Base-by-base conservation (phyloP, 2,888 invertebrate genomes). In the Mesoligia furuncula region DNA sequence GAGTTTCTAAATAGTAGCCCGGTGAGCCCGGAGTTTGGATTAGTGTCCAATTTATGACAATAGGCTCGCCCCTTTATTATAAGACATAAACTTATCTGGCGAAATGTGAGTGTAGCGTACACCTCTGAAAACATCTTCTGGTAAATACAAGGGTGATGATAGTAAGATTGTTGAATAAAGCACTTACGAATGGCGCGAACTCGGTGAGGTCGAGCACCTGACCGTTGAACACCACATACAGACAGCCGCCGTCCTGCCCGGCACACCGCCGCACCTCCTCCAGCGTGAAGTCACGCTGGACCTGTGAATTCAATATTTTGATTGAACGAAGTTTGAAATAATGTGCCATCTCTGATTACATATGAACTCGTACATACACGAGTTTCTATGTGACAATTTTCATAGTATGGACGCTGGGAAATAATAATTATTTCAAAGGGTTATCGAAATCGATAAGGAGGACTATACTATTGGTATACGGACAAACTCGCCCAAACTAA, bases 181-280 rank as follows among this genome's bases (percentile, higher is more conserved):
- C 36, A 80, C 88, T 84, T 62, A 87, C 87, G n/a, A 59, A 73
- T 11, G 65, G 65, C 11, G 68, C 76, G 31, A 87, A 86, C 5
- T 86, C 48, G 0, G 87, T 80, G 17, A 87, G 82, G 27, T 88
- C 80, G 0, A 87, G 79, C 71, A 87, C 87, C 39, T 45, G 59
- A 0, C 74, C 73, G 24, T 76, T 42, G 68, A 51, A 87, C 24
- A 86, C 66, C 2, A 86, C 57, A 42, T 77, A 81, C 42, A 86
- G 75, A 31, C 84, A 84, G 54, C 66, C 65, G 2, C 67, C 87
- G 27, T n/a, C 4, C 65, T 59, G 70, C 15, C 88, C 88, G 59
- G 39, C 36, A 24, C 88, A 86, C 61, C 42, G 61, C 24, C 31
- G 59, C 61, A 87, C 84, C 45, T 88, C 74, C 0, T 75, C 54